These are phyloP conservation scores for Taphrorychus bicolor DNA, from an alignment of 2,888 invertebrate genomes.

Conservation along the genomic window DNA sequence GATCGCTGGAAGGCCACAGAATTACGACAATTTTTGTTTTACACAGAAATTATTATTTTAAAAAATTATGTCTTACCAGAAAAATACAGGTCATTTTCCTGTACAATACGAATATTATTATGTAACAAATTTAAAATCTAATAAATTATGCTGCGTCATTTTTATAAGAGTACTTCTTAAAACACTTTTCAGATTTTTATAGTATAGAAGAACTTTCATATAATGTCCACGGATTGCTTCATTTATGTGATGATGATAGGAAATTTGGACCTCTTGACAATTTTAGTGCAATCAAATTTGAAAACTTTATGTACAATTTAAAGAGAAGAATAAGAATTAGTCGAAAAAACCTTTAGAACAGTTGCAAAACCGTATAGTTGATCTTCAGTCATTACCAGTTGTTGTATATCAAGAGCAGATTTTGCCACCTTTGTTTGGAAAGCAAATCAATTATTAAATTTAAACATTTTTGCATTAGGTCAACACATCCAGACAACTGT, in stretches of 20 bases:
- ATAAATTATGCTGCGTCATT: too few species aligned
- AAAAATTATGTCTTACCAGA: slow-evolving; percentile 38
- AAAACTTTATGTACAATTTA: not conserved
- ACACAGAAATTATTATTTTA: slow-evolving; percentile 44
- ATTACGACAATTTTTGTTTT: slow-evolving; percentile 12
- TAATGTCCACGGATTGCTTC: too few species aligned
- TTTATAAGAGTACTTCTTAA: too few species aligned
- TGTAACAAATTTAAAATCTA: too few species aligned
- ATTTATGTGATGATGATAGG: too few species aligned
- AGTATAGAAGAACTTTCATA: too few species aligned
- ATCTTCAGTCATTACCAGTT: not conserved
- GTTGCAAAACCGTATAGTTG: not conserved
- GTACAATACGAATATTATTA: too few species aligned
- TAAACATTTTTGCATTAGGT: not conserved
- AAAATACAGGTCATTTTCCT: slow-evolving; percentile 32
- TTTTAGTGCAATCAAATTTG: not conserved
- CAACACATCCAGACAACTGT: too few species aligned
- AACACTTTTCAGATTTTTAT: too few species aligned
- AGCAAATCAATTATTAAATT: not conserved
- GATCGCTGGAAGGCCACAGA: slow-evolving; percentile 14
- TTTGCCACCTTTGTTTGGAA: not conserved
- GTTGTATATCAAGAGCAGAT: not conserved
- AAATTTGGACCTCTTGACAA: too few species aligned
- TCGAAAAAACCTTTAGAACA: not conserved
- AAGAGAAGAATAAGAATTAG: not conserved